phyloP scores from a whole-genome alignment of 2,797 vertebrate genomes.

The Gambusia yucatana region DNA sequence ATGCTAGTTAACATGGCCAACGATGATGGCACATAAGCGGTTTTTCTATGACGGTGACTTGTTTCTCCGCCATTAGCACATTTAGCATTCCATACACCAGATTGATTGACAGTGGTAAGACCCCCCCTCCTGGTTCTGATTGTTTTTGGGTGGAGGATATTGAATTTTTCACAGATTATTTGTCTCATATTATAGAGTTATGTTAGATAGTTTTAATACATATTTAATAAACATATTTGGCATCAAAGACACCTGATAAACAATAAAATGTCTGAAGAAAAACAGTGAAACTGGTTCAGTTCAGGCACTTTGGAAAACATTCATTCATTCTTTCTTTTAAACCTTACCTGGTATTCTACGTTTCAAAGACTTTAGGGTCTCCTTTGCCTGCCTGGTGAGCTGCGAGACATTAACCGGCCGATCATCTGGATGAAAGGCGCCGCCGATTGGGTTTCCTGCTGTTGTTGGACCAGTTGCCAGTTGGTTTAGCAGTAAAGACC shows the following conservation, averaged over 20 bases:
- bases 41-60: too few relatives aligned
- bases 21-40: too few relatives aligned
- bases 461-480: not conserved
- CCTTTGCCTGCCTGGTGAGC: conserved; percentile 62
- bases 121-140: too few relatives aligned
- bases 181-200: too few relatives aligned
- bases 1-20: too few relatives aligned
- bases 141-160: too few relatives aligned
- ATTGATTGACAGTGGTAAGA: too few relatives aligned
- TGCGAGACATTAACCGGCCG: conserved; percentile 41
- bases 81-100: too few relatives aligned
- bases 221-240: not conserved
- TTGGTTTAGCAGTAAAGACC: conserved; percentile 19
- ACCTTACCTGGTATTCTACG: conserved; percentile 69
- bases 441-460: not conserved
- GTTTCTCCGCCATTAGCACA: too few relatives aligned
- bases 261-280: not conserved
- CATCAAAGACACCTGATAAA: not conserved
- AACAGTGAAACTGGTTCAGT: not conserved
- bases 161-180: too few relatives aligned
- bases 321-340: not conserved
- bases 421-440: conserved; percentile 22
- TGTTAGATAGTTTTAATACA: too few relatives aligned
- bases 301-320: not conserved
- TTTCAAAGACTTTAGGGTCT: conserved; percentile 60